These are phyloP conservation scores for Monopterus albus DNA, from an alignment of 2,113 vertebrate species.

Conservation along the genomic window DNA sequence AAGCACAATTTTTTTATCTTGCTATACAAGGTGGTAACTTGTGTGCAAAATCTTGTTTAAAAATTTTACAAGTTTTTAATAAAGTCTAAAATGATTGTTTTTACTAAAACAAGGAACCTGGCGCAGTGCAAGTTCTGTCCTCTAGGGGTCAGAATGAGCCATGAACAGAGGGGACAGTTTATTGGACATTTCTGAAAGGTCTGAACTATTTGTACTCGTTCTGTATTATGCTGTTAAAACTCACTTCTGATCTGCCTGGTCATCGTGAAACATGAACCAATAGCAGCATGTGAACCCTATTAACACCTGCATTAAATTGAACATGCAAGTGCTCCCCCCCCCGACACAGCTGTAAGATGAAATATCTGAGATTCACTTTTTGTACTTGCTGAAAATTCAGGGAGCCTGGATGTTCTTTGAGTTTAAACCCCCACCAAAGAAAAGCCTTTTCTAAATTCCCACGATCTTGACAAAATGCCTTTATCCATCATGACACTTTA, in stretches of 20 bases:
- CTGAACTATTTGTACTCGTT: not conserved
- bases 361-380: not conserved
- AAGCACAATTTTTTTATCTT: no score
- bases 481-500: not conserved
- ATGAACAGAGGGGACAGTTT: conserved; percentile 25
- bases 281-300: not conserved
- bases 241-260: not conserved
- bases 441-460: no score
- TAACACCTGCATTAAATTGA: not conserved
- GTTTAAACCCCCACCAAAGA: no score
- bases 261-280: not conserved
- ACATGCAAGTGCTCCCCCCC: no score
- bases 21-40: no score
- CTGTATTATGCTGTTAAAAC: no score
- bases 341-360: not conserved
- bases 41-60: no score
- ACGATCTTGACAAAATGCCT: not conserved
- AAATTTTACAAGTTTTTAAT: no score
- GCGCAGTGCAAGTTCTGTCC: conserved; percentile 44
- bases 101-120: no score
- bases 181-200: conserved; percentile 29
- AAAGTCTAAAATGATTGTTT: no score
- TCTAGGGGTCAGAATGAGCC: conserved; percentile 71
- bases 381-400: no score
- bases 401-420: no score